Evolutionary conservation across 2,888 invertebrate genomes (phyloP).

Genomic region (Troilus luridus): DNA sequence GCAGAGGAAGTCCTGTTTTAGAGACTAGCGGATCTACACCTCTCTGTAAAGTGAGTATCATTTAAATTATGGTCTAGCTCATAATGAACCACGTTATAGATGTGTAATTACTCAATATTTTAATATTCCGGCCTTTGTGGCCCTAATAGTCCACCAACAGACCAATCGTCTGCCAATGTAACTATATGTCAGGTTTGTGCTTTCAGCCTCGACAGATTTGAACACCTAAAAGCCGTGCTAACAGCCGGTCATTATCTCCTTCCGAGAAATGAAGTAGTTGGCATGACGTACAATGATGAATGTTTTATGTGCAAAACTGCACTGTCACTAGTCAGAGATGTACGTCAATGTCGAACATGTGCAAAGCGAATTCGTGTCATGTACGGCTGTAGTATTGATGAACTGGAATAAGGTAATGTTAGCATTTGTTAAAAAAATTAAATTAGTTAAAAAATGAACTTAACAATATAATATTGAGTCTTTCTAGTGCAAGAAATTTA

Average conservation of each 20-base stretch:
- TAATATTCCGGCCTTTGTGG: slow-evolving; percentile 1
- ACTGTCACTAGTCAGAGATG: neutral
- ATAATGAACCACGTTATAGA: neutral
- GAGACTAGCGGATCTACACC: too few species aligned
- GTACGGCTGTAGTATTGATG: neutral
- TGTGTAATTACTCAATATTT: slow-evolving; percentile 1
- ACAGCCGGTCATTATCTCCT: too few species aligned
- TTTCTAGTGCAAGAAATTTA: neutral
- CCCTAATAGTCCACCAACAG: neutral
- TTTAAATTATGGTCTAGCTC: neutral
- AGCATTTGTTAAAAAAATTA: neutral
- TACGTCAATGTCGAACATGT: neutral
- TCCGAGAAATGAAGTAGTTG: neutral
- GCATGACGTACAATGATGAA: neutral
- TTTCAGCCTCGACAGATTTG: neutral
- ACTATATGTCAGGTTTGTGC: neutral
- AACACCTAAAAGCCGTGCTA: neutral
- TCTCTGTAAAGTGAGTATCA: too few species aligned
- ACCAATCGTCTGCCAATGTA: slow-evolving; percentile 7
- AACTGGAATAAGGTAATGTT: neutral
- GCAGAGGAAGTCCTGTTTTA: too few species aligned
- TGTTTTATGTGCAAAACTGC: neutral
- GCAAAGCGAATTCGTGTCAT: neutral
- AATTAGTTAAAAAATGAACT: too few species aligned
- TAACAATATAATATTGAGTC: too few species aligned